These are phyloP conservation scores for Amazona guildingii DNA, from an alignment of 2,113 vertebrate species.

Conservation along the genomic window DNA sequence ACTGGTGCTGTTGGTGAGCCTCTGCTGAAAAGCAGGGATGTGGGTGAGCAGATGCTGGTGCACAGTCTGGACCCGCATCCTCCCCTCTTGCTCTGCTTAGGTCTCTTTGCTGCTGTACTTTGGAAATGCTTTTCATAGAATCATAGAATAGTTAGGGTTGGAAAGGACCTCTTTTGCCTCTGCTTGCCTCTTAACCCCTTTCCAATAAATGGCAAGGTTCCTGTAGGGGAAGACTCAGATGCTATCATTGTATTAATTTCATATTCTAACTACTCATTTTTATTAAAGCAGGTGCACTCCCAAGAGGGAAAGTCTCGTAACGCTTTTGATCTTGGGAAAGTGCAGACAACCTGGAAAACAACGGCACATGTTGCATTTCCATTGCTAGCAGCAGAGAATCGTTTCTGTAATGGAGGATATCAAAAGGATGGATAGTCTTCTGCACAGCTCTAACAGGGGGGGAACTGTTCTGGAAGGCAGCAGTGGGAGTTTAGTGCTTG, in stretches of 20 bases:
- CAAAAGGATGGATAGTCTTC: background rate
- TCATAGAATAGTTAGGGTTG: no score
- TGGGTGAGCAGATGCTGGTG: background rate
- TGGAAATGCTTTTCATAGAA: background rate
- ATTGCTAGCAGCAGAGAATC: background rate
- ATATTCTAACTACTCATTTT: background rate
- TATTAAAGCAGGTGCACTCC: background rate
- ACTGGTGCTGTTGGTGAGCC: background rate
- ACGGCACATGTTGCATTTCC: background rate
- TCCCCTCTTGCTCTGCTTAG: background rate
- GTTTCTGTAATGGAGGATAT: background rate
- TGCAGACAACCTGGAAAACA: background rate
- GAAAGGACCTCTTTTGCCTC: background rate
- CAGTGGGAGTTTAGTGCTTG: background rate
- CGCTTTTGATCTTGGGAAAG: background rate
- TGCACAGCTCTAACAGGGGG: background rate
- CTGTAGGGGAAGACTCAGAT: background rate
- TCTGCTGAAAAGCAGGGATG: background rate
- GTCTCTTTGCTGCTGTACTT: background rate
- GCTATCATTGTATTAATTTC: background rate
- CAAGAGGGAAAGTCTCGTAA: background rate
- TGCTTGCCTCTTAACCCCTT: background rate
- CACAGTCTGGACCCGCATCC: fast-evolving
- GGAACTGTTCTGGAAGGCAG: background rate
- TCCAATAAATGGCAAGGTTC: background rate